Evolutionary conservation across 2,888 invertebrate genomes (phyloP).

Genomic region (Platynereis dumerilii): DNA sequence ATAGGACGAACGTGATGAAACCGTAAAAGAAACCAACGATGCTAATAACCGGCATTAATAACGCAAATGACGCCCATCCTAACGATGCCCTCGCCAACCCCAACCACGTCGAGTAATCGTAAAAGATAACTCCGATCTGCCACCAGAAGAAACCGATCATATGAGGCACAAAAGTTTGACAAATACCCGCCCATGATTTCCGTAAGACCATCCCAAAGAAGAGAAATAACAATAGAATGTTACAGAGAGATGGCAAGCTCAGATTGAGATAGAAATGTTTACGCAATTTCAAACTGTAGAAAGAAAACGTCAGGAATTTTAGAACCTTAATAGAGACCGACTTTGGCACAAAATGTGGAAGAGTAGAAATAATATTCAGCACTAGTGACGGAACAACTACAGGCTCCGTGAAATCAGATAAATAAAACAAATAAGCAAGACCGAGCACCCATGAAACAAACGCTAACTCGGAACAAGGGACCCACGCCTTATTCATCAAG

Average conservation of each 20-base stretch:
- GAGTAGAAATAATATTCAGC: constrained; percentile 13
- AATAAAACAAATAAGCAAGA: constrained; percentile 1
- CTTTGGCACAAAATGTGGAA: constrained; percentile 16
- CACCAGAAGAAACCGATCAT: constrained; percentile 22
- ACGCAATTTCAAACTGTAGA: constrained; percentile 3
- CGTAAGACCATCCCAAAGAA: constrained; percentile 16
- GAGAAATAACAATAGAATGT: constrained; percentile 11
- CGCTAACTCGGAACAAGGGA: constrained; percentile 23
- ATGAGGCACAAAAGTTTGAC: constrained; percentile 16
- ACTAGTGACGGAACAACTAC: constrained; percentile 4
- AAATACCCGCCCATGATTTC: constrained; percentile 10
- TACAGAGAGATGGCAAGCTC: constrained; percentile 16
- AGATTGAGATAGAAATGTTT: constrained; percentile 14
- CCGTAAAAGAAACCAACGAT: constrained; percentile 17
- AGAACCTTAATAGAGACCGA: constrained; percentile 8
- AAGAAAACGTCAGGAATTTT: constrained; percentile 2
- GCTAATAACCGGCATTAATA: constrained; percentile 13
- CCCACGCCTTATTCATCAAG: constrained; percentile 19
- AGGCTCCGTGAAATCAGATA: constrained; percentile 14
- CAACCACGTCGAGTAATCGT: constrained; percentile 19
- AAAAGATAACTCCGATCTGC: constrained; percentile 18
- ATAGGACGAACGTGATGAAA: constrained; percentile 8
- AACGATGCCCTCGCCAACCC: constrained; percentile 22
- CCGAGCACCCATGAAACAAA: background rate
- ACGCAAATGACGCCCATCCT: constrained; percentile 15